Base-by-base conservation (phyloP, 2,113 vertebrate species). In the Platycercus adscitus region DNA sequence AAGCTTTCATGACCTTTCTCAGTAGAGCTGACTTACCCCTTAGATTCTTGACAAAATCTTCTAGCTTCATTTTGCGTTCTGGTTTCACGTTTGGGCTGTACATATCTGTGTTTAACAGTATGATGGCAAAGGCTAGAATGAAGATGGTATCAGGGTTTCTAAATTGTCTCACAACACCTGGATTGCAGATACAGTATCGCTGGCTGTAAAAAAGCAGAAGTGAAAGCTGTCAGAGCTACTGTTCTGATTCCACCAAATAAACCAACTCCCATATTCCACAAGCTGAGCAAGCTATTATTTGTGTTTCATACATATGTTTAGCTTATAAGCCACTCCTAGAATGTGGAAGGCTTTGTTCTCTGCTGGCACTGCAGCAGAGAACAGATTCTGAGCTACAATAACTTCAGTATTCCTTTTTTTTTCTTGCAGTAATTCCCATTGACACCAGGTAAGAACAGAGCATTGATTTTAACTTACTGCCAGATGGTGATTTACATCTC, bases 31-130 rank as follows among this genome's bases (percentile, higher is more conserved):
- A 43, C 97, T 97, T 96, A 99, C 99, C 99, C 97, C 99, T 97
- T 39, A 99, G 98, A 95, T 99, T 99, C 98, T 99, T 99, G 96
- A 99, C 98, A 73, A 99, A 99, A 95, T 99, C 99, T 94, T 99
- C 99, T 23, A 99, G 97, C 97, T 99, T 99, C 99, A 99, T 99
- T 97, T 99, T 99, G 77, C 99, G 98, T 97, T 99, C 99, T 0
- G 99, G 99, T 93, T 99, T 99, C 94, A 99, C 99, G 11, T 99
- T 99, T 91, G 99, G 99, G 96, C 99, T 99, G 98, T 99, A 99
- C 99, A 99, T 99, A 97, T 99, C 99, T 1, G 99, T 99, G 98
- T 99, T 99, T 96, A 99, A 98, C 92, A 99, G 98, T 97, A 99
- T 99, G 98, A 99, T 99, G 91, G 99, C 99, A 24, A 99, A 99